Base-by-base conservation (phyloP, 2,888 invertebrate species). In the Panopea generosa region DNA sequence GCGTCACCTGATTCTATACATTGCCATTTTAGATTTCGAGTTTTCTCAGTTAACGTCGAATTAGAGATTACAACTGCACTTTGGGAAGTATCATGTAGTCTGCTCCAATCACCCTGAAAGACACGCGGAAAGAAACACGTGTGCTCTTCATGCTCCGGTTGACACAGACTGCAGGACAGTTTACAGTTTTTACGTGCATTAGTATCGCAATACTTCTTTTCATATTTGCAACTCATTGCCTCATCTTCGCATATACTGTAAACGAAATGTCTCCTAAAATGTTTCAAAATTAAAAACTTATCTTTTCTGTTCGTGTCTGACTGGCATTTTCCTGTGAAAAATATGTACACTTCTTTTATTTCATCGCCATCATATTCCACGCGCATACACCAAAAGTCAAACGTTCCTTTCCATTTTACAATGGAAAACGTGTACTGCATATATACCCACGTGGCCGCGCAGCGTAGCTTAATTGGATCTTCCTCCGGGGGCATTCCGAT, bases 231-330 rank as follows among this genome's bases (percentile, higher is more conserved):
- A 43, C 74, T 55, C 26, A 77, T 63, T 20, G 72, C 61, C 60
- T 81, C 71, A 52, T 81, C 81, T 27, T 71, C 81, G 59, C 81
- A 81, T 11, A 81, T 77, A 53, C 73, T 67, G 33, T 75, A 66
- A 4, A 81, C 81, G 57, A 75, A 75, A 66, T 81, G 81, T 9
- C 68, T 74, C 66, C 75, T 75, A 59, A 81, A 77, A 66, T 81
- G 74, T 50, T 55, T 55, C 9, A 81, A 49, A 24, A 77, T 75
- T 29, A 77, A 40, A 60, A 72, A 65, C 52, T 71, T 52, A 3
- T 69, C 68, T 22, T 59, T 61, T 6, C 33, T 38, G 49, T 65
- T 63, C n/a, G 57, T 27, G 56, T 72, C 72, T 1, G 69, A 61
- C 7, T 74, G 66, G 62, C 81, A 81, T 1, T 65, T 62, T 26